Evolutionary conservation across 2,888 invertebrate genomes (phyloP), one percentile per base, ranked within the genome.

Genomic region (Ferrisia virgata): DNA sequence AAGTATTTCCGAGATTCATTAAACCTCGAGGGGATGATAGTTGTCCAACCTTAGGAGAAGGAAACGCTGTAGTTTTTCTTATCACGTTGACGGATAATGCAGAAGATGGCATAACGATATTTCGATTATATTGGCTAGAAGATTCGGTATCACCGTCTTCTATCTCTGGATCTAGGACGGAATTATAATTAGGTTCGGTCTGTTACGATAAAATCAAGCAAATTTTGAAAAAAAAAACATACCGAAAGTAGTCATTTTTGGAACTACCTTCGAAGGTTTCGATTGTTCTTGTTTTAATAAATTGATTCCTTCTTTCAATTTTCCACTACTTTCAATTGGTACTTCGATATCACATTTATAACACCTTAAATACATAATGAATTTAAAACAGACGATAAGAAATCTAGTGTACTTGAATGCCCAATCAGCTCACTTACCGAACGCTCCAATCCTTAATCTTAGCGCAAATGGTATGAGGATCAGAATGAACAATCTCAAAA

Each of bases 1-100:
- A 98, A 0, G 98, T 98, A 88, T 98, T 98, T 79, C 98, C 98
- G 88, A 98, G 90, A 90, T 98, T 98, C 81, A 92, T 91, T 64
- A 98, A 90, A 0, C 98, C 98, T 11, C 53, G n/a, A 18, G 58
- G 58, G 28, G 58, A 64, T 13, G 22, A 33, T 33, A 33, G 28
- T 33, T n/a, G 47, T 3, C 47, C 22, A 72, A n/a, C 11, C 33
- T 72, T 72, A 1, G 28, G 28, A 11, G 64, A 0, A 64, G 64
- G 64, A 28, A 31, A 8, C 33, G 69, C 15, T 72, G 22, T 22
- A 2, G 31, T 6, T 72, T 72, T 72, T 33, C 72, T 33, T 8
- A 72, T 2, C 9, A 72, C 72, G 8, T 33, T 72, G 5, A 72
- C 72, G 8, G 72, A 72, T 33, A 33, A 72, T 5, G 72, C 31